Evolutionary conservation across 2,888 invertebrate species (phyloP).

Genomic region (Spodoptera exigua): DNA sequence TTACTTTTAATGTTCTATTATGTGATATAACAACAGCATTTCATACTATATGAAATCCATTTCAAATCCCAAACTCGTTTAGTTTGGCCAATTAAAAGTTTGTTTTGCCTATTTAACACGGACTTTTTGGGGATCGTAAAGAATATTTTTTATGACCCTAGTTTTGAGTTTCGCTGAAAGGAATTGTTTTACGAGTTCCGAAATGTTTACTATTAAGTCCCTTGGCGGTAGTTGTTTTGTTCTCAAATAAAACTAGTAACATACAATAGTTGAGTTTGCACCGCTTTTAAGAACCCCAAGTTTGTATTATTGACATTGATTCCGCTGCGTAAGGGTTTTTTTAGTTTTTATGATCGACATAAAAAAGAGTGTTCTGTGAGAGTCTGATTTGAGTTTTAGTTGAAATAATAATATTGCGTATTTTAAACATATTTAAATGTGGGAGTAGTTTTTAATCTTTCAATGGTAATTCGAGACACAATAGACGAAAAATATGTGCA

Average conservation of each 20-base stretch:
- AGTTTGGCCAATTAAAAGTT: constrained; percentile 60
- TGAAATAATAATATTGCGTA: too few relatives aligned
- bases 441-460: too few relatives aligned
- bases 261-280: constrained; percentile 6
- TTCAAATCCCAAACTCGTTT: constrained; percentile 21
- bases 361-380: not conserved
- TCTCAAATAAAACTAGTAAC: too few relatives aligned
- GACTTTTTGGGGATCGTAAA: constrained; percentile 23
- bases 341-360: not conserved
- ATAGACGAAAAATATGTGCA: too few relatives aligned
- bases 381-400: too few relatives aligned
- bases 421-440: too few relatives aligned
- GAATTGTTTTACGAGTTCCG: constrained; percentile 52
- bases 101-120: constrained; percentile 27
- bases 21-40: too few relatives aligned
- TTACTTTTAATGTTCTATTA: not conserved
- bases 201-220: constrained; percentile 43
- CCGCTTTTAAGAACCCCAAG: constrained; percentile 9
- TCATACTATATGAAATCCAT: constrained; percentile 4
- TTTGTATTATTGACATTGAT: constrained; percentile 33
- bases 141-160: constrained; percentile 46
- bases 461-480: too few relatives aligned
- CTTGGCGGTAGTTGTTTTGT: constrained; percentile 39
- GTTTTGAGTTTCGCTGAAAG: constrained; percentile 39
- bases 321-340: constrained; percentile 4